Conservation (phyloP, 2,888 invertebrate genomes). For the Stenoptilia bipunctidactyla region DNA sequence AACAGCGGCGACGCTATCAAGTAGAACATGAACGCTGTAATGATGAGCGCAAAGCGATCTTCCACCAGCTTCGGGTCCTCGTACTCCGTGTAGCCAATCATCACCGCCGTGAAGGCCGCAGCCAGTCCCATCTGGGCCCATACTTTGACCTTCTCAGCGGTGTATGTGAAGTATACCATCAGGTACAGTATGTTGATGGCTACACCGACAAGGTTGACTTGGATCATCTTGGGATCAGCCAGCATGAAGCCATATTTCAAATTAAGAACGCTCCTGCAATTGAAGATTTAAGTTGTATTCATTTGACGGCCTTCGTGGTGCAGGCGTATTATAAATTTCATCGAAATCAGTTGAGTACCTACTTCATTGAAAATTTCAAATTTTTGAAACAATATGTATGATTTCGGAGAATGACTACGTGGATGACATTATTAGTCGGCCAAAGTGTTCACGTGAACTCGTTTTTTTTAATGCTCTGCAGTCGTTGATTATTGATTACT, state of each 20-base stretch:
- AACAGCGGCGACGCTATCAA: constrained; percentile 80
- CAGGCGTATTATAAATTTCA: too few relatives aligned
- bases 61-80: constrained; percentile 77
- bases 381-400: too few relatives aligned
- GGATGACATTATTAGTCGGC: too few relatives aligned
- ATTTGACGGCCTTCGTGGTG: too few relatives aligned
- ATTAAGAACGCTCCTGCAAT: constrained; percentile 77
- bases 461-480: too few relatives aligned
- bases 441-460: too few relatives aligned
- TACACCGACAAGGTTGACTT: constrained; percentile 82
- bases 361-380: too few relatives aligned
- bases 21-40: constrained; percentile 76
- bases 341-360: too few relatives aligned
- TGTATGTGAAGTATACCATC: constrained; percentile 75
- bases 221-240: constrained; percentile 81
- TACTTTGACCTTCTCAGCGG: constrained; percentile 62
- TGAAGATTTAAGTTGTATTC: too few relatives aligned
- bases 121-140: constrained; percentile 71
- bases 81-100: constrained; percentile 75
- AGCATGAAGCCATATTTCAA: constrained; percentile 82
- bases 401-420: too few relatives aligned
- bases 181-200: constrained; percentile 77
- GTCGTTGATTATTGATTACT: too few relatives aligned
- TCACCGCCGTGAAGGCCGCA: constrained; percentile 65
- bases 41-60: constrained; percentile 77